phyloP scores from a whole-genome alignment of 1,140 invertebrate genomes.

The Harlomillsia oculata region DNA sequence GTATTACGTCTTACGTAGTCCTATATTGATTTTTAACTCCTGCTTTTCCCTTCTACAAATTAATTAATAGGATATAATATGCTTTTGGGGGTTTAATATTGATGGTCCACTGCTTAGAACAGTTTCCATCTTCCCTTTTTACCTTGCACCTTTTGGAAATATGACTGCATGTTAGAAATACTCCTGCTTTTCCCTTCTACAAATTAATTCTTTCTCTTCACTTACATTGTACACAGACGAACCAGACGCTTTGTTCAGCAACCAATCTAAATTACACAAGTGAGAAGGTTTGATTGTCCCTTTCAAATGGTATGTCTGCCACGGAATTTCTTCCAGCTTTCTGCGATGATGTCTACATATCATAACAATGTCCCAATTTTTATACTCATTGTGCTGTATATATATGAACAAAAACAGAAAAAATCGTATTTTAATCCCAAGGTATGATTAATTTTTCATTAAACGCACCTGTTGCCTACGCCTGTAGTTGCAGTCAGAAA shows the following conservation, averaged over 20 bases:
- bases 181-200: no score
- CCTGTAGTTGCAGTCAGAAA: slow-evolving; percentile 16
- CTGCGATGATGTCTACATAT: slow-evolving; percentile 59
- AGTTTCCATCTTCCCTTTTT: no score
- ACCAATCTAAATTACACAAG: slow-evolving; percentile 58
- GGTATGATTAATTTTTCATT: slow-evolving; percentile 9
- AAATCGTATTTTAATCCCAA: slow-evolving; percentile 33
- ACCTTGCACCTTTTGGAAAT: no score
- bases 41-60: no score
- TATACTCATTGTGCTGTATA: not conserved
- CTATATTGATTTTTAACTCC: no score
- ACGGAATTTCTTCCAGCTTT: slow-evolving; percentile 71
- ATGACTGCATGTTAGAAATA: no score
- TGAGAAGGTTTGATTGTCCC: slow-evolving; percentile 39
- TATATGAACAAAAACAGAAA: not conserved
- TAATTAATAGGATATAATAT: no score
- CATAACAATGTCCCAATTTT: not conserved
- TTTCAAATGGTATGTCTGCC: slow-evolving; percentile 46
- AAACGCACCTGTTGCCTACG: slow-evolving; percentile 30
- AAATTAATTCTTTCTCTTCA: no score
- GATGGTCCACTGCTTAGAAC: no score
- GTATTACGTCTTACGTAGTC: no score
- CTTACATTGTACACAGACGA: slow-evolving; percentile 48
- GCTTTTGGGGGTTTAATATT: no score
- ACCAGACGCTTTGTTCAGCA: slow-evolving; percentile 61